These are phyloP conservation scores for Leptosomus discolor DNA, from an alignment of 2,113 vertebrate species.

Conservation along the genomic window DNA sequence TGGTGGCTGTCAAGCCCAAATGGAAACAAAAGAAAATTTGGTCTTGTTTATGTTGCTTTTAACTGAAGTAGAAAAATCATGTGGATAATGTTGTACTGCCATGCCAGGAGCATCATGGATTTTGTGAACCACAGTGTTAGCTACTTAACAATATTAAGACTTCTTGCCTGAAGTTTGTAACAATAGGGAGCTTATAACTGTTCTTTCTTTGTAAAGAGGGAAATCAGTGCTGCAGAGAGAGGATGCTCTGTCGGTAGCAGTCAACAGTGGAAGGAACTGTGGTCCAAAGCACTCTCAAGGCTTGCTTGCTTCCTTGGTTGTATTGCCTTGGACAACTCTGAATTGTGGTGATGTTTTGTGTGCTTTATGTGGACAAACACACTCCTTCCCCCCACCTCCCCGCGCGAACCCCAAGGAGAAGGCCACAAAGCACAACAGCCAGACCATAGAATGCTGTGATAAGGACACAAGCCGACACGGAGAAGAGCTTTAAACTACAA, in stretches of 20 bases:
- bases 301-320: neutral
- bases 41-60: neutral
- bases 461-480: neutral
- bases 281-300: neutral
- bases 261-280: neutral
- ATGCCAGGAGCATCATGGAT: neutral
- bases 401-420: neutral
- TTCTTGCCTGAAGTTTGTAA: no score
- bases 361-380: neutral
- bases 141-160: neutral
- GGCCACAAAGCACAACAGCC: neutral
- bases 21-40: neutral
- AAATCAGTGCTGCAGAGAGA: neutral
- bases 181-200: neutral
- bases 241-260: neutral
- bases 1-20: neutral
- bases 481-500: neutral
- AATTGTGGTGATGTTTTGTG: neutral
- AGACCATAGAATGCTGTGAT: neutral
- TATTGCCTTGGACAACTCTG: neutral
- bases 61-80: neutral
- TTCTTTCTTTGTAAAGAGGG: no score
- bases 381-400: accelerated
- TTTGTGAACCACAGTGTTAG: neutral
- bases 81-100: no score